Conservation (phyloP, 2,797 vertebrate species). For the Lagocephalus sceleratus region DNA sequence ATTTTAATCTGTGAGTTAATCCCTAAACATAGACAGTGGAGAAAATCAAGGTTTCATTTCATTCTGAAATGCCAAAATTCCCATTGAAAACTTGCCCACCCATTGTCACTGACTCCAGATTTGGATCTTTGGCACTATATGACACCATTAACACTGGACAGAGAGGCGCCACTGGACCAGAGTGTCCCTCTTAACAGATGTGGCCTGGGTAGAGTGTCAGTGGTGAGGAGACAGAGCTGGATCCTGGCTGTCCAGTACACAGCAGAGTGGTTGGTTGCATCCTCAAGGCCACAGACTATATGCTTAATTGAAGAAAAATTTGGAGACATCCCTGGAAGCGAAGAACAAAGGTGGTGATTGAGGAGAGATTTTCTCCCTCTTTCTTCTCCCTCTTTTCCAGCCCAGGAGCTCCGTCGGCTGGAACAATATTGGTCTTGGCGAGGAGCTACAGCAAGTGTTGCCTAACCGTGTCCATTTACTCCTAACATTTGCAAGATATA, state of each 20-base stretch:
- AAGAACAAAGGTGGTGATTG: slow-evolving; percentile 47
- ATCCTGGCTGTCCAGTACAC: slow-evolving; percentile 9
- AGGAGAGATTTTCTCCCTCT: slow-evolving; percentile 37
- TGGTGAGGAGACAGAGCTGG: slow-evolving; percentile 25
- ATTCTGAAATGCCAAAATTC: too few relatives aligned
- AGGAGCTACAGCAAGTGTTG: slow-evolving; percentile 33
- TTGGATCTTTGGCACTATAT: too few relatives aligned
- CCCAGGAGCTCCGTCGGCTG: slow-evolving; percentile 61
- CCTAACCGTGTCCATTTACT: slow-evolving; percentile 60
- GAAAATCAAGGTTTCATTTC: too few relatives aligned
- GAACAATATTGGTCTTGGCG: slow-evolving; percentile 72
- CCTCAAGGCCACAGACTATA: slow-evolving; percentile 51
- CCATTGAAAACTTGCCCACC: too few relatives aligned
- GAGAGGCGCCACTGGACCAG: not conserved
- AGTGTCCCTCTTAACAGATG: slow-evolving; percentile 38
- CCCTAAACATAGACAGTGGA: too few relatives aligned
- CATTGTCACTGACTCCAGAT: too few relatives aligned
- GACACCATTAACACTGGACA: too few relatives aligned
- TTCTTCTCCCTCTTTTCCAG: slow-evolving; percentile 45
- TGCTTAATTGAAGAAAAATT: slow-evolving; percentile 58
- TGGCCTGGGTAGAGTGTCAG: slow-evolving; percentile 28
- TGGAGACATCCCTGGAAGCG: slow-evolving; percentile 47
- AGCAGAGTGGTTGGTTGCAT: slow-evolving; percentile 2
- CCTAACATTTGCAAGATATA: slow-evolving; percentile 54
- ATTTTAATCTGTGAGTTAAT: too few relatives aligned